phyloP scores from a whole-genome alignment of 30 jellyfish, hydroid and myxozoan genomes.

The Hydractinia symbiolongicarpus region DNA sequence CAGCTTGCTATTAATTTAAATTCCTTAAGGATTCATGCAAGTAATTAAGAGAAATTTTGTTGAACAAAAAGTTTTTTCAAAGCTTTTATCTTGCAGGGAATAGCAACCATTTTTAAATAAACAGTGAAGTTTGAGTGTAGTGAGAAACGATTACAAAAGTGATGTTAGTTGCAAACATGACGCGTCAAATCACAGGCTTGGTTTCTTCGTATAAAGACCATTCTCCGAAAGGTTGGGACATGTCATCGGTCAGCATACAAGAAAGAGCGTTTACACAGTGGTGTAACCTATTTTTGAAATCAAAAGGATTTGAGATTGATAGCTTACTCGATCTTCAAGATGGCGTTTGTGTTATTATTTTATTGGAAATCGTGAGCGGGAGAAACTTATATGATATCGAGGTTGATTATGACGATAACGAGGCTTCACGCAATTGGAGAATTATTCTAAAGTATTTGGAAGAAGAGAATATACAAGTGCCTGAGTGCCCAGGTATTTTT shows the following conservation, averaged over 20 bases:
- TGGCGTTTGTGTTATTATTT: constrained; percentile 51
- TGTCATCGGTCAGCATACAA: constrained; percentile 25
- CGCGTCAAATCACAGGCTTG: neutral
- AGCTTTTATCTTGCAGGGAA: too few species aligned
- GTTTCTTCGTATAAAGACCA: neutral
- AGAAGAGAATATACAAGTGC: constrained; percentile 43
- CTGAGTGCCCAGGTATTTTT: constrained; percentile 11
- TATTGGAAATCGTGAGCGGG: constrained; percentile 59
- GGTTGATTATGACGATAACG: constrained; percentile 15
- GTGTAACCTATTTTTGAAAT: constrained; percentile 68
- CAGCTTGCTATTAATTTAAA: too few species aligned
- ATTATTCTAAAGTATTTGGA: constrained; percentile 57
- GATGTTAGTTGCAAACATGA: constrained; percentile 14
- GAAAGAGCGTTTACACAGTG: constrained; percentile 71
- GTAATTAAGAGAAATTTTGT: too few species aligned
- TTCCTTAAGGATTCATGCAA: too few species aligned
- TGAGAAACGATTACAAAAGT: neutral
- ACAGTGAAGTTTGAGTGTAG: too few species aligned
- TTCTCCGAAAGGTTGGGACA: neutral
- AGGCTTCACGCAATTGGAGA: constrained; percentile 46
- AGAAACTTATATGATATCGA: constrained; percentile 22
- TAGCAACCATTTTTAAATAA: too few species aligned
- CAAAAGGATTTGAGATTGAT: constrained; percentile 46
- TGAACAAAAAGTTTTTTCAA: too few species aligned
- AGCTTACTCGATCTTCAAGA: constrained; percentile 58